Evolutionary conservation across 2,113 vertebrate species (phyloP).

Genomic region (Rhinoderma darwinii): DNA sequence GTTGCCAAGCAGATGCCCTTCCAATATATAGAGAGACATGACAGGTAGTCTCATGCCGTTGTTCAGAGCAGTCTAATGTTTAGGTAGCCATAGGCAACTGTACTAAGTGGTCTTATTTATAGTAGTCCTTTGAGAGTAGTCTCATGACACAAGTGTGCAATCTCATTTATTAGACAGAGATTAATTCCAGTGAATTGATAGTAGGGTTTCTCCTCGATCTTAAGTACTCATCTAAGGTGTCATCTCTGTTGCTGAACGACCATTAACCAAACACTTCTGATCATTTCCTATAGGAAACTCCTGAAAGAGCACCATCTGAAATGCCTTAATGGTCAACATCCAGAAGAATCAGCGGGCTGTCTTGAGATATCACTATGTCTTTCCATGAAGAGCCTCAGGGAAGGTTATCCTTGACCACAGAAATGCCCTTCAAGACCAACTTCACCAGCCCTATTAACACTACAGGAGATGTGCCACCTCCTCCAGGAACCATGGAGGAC

Average conservation of each 20-base stretch:
- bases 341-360: conserved; percentile 21
- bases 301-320: background rate
- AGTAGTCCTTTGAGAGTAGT: background rate
- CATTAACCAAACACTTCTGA: background rate
- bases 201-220: too few relatives aligned
- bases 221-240: too few relatives aligned
- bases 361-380: conserved; percentile 64
- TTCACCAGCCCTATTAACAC: conserved; percentile 66
- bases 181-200: background rate
- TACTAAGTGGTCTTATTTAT: background rate
- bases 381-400: conserved; percentile 59
- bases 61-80: background rate
- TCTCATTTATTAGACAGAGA: background rate
- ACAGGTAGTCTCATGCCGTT: too few relatives aligned
- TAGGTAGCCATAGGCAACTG: background rate
- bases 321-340: conserved; percentile 29
- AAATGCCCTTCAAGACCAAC: conserved; percentile 70
- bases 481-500: conserved; percentile 73
- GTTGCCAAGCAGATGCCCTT: background rate
- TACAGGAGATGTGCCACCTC: conserved; percentile 60
- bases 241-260: background rate
- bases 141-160: background rate
- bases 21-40: background rate
- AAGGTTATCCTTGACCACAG: conserved; percentile 62
- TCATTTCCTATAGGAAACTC: conserved; percentile 45